Conservation (phyloP, 2,797 vertebrate species). For the Babyrousa celebensis region DNA sequence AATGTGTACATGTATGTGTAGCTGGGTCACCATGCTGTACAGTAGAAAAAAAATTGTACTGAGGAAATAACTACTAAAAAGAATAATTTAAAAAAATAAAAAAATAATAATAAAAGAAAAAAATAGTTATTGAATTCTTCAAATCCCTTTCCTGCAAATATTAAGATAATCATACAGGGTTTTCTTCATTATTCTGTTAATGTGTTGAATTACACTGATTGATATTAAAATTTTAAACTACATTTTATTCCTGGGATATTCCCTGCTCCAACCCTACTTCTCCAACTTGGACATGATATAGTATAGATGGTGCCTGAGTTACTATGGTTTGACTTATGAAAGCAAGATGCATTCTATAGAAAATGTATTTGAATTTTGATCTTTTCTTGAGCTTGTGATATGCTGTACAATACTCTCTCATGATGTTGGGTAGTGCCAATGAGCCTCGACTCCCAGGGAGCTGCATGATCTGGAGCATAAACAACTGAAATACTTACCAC, state of each 20-base stretch:
- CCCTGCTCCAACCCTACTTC: neutral
- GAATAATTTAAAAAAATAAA: no score
- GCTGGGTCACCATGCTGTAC: no score
- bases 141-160: neutral
- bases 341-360: neutral
- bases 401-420: neutral
- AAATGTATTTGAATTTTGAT: neutral
- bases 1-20: no score
- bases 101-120: no score
- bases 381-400: neutral
- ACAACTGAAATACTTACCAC: neutral
- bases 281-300: neutral
- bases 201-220: neutral
- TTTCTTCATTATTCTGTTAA: neutral
- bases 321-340: neutral
- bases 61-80: no score
- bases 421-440: neutral
- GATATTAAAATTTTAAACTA: neutral
- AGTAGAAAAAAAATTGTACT: no score
- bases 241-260: neutral
- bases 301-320: neutral
- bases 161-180: neutral
- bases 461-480: neutral
- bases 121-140: neutral
- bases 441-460: neutral